Evolutionary conservation across 2,888 invertebrate genomes (phyloP).

Genomic region (Philereme transversata): DNA sequence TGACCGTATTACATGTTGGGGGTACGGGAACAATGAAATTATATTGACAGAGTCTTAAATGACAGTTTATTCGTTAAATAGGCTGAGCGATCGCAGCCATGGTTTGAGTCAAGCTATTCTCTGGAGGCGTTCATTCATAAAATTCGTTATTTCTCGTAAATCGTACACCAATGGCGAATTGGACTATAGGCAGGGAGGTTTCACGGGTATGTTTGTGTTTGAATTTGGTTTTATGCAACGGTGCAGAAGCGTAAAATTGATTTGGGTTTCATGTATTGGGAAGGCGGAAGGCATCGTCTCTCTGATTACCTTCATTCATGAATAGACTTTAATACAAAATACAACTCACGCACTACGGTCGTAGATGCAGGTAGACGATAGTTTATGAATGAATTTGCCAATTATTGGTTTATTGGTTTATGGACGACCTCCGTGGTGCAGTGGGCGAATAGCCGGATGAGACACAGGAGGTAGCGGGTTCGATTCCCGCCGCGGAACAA

Average conservation of each 20-base stretch:
- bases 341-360: constrained; percentile 67
- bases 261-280: constrained; percentile 56
- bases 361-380: constrained; percentile 60
- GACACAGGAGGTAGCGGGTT: no score
- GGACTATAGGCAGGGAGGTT: constrained; percentile 45
- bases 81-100: constrained; percentile 51
- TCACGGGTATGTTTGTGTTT: constrained; percentile 61
- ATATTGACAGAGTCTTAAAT: constrained; percentile 54
- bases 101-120: constrained; percentile 58
- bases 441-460: no score
- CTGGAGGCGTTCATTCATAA: constrained; percentile 74
- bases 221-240: constrained; percentile 77
- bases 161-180: constrained; percentile 53
- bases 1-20: constrained; percentile 61
- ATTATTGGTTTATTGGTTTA: constrained; percentile 45
- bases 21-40: constrained; percentile 54
- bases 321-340: constrained; percentile 60
- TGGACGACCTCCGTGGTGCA: no score
- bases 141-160: constrained; percentile 66
- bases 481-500: no score
- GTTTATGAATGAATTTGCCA: constrained; percentile 59
- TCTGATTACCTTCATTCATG: constrained; percentile 61
- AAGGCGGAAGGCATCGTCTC: constrained; percentile 65
- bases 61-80: constrained; percentile 68
- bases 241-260: constrained; percentile 77